Conservation (phyloP, 1,140 invertebrate species). For the Steinernema feltiae region DNA sequence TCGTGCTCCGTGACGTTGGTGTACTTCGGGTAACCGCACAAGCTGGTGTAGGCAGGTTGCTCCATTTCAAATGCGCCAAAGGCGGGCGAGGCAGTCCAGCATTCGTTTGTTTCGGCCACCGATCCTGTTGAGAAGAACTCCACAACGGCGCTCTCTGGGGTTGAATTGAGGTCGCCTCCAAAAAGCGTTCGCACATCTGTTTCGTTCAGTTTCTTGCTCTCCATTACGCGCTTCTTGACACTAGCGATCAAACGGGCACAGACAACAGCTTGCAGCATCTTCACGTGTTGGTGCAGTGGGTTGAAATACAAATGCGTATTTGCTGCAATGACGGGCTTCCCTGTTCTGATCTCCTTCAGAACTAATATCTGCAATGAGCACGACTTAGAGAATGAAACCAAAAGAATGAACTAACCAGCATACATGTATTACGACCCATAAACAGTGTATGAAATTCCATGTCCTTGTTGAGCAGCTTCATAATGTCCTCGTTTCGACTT, state of each 20-base stretch:
- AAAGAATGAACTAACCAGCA: neutral
- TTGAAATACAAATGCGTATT: neutral
- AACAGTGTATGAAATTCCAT: neutral
- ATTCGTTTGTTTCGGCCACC: neutral
- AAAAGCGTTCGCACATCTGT: neutral
- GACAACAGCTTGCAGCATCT: neutral
- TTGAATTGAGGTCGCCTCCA: neutral
- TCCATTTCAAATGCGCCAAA: neutral
- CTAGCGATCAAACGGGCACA: neutral
- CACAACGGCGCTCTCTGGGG: neutral
- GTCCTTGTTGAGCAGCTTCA: neutral
- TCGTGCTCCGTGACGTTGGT: neutral
- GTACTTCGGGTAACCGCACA: neutral
- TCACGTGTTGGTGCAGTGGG: neutral
- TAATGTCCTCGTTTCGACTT: neutral
- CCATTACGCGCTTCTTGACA: too few species aligned
- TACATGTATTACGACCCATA: neutral
- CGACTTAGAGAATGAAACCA: neutral
- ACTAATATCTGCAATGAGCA: neutral
- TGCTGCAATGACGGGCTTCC: neutral
- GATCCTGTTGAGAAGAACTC: neutral
- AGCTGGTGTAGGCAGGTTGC: neutral
- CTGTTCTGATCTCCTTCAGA: neutral
- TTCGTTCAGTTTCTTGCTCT: neutral
- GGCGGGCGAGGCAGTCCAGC: neutral